These are phyloP conservation scores for Dioctria rufipes DNA, from an alignment of 2,888 invertebrate genomes.

Conservation along the genomic window DNA sequence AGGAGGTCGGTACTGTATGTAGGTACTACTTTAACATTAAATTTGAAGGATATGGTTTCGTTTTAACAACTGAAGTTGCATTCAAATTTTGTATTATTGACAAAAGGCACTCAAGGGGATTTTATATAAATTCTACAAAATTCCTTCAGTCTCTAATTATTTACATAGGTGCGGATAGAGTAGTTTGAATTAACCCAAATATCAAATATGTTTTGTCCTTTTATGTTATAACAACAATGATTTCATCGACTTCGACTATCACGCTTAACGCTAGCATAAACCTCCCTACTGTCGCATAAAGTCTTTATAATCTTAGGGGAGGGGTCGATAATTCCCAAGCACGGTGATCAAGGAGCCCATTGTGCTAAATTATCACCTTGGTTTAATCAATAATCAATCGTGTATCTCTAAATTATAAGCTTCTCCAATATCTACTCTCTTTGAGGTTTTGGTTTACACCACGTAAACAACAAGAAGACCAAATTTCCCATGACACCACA, in stretches of 20 bases:
- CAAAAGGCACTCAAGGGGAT: too few relatives aligned
- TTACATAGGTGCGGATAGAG: too few relatives aligned
- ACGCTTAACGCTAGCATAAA: not conserved
- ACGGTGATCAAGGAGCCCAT: not conserved
- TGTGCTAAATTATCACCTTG: not conserved
- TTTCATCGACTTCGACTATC: not conserved
- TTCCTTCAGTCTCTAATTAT: too few relatives aligned
- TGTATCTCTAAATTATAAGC: not conserved
- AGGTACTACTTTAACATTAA: too few relatives aligned
- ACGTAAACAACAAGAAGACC: constrained; percentile 27
- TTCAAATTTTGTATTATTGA: too few relatives aligned
- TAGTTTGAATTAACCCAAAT: too few relatives aligned
- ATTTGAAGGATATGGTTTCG: too few relatives aligned
- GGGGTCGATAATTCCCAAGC: not conserved
- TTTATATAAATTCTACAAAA: too few relatives aligned
- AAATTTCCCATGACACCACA: constrained; percentile 38
- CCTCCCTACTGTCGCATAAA: not conserved
- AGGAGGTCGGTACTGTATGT: too few relatives aligned
- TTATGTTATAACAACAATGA: too few relatives aligned
- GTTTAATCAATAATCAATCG: not conserved
- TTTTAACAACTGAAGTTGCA: too few relatives aligned
- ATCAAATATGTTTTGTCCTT: too few relatives aligned
- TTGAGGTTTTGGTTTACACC: constrained; percentile 30
- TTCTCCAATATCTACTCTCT: not conserved
- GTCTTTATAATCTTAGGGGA: not conserved